Evolutionary conservation across 2,888 invertebrate species (phyloP), one percentile per base, ranked within the genome.

Genomic region (Drosophila pseudotalamancana): DNA sequence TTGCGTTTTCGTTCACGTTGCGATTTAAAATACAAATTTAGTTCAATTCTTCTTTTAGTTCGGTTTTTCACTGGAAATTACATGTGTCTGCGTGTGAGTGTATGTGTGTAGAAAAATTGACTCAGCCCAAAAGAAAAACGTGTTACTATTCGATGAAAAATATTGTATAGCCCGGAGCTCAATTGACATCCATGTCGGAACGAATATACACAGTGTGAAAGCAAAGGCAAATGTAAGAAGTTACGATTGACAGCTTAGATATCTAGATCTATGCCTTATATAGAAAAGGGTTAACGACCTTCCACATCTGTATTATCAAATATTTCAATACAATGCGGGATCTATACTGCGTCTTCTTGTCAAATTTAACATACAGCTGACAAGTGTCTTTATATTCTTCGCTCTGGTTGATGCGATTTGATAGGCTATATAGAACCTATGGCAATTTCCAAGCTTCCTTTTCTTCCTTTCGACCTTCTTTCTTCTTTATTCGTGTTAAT

Each of bases 161-260:
- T 70, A 32, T 61, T n/a, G 31, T 56, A 31, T 48, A 31, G 35
- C 32, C 56, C 59, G 48, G 16, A 65, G 37, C 37, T 43, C 43
- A 31, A 42, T 14, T 43, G 51, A 48, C 27, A 25, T 55, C 68
- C 48, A 50, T 59, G 31, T 5, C 55, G 55, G 14, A 42, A 37
- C 19, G 32, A 34, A 70, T 49, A 50, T 14, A 18, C 14, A 51
- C 25, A 21, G 25, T 49, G 8, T 77, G 74, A 77, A 51, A 50
- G 29, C n/a, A 25, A 32, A 48, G 21, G 3, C 53, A 6, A 54
- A 50, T 14, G 27, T 42, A 2, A 27, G 27, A 27, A 27, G 27
- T 27, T 27, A 4, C 11, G 1, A 4, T 1, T 9, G 4, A 11
- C 11, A 27, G n/a, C n/a, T n/a, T n/a, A n/a, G n/a, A n/a, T n/a